phyloP scores from a whole-genome alignment of 2,888 invertebrate species.

The Mesochorus sp. region DNA sequence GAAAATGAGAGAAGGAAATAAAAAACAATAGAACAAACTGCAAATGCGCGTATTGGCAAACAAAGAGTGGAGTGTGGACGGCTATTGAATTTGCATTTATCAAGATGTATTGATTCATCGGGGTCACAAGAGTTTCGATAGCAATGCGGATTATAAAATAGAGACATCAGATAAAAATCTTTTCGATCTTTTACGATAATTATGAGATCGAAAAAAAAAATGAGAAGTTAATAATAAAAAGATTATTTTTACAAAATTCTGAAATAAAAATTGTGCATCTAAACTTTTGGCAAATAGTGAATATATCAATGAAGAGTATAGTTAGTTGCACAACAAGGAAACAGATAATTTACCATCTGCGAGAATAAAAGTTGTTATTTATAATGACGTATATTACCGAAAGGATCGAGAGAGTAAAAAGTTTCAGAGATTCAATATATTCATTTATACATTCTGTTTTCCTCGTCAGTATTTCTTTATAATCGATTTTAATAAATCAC shows the following conservation, averaged over 20 bases:
- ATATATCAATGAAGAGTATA: too few relatives aligned
- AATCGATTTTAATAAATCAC: slow-evolving; percentile 54
- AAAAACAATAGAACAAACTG: background rate
- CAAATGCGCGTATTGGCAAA: background rate
- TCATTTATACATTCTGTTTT: slow-evolving; percentile 8
- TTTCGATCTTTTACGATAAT: too few relatives aligned
- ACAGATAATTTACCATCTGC: slow-evolving; percentile 47
- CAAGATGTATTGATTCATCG: slow-evolving; percentile 44
- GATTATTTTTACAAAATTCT: background rate
- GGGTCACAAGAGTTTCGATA: slow-evolving; percentile 25
- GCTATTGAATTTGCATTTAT: slow-evolving; percentile 31
- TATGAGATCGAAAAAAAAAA: too few relatives aligned
- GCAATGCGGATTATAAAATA: background rate
- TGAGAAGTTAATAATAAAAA: too few relatives aligned
- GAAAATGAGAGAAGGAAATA: background rate
- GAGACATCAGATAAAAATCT: too few relatives aligned
- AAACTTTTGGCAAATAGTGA: too few relatives aligned
- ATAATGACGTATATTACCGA: too few relatives aligned
- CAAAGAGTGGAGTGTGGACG: background rate
- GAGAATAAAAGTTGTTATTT: too few relatives aligned
- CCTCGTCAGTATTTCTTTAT: background rate
- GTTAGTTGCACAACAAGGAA: slow-evolving; percentile 47
- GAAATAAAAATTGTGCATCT: too few relatives aligned
- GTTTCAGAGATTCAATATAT: slow-evolving; percentile 14
- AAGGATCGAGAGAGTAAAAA: slow-evolving; percentile 30